Base-by-base conservation (phyloP, 2,888 invertebrate species). In the Encarsia formosa region DNA sequence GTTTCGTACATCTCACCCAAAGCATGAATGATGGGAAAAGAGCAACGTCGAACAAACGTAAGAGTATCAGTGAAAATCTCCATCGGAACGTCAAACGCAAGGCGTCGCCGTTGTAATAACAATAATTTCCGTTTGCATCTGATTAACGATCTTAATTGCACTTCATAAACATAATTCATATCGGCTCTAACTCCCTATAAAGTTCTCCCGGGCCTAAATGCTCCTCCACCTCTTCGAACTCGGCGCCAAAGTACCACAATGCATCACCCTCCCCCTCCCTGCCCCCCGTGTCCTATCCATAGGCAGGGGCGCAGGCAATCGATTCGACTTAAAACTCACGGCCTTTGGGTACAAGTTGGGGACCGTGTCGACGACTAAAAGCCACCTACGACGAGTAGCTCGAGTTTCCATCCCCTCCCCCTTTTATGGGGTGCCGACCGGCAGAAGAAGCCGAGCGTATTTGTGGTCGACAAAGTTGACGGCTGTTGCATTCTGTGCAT, bases 281-380 rank as follows among this genome's bases (percentile, higher is more conserved):
- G 32, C 5, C 5, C 32, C 9, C 32, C 9, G 32, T 32, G 32
- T n/a, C n/a, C n/a, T n/a, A n/a, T n/a, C n/a, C n/a, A n/a, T n/a
- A n/a, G n/a, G n/a, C 20, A 38, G 38, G 24, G 22, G 18, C 15
- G 22, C 5, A 9, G 16, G 29, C 42, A 43, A 49, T 49, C 43
- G 49, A 39, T 32, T 32, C 26, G 24, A 41, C 34, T 48, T 41
- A 48, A 48, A 48, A 41, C 48, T 48, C 47, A 5, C 24, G 22
- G 9, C 22, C 38, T 34, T 40, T 48, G 40, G 40, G 32, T 13
- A 47, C 16, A 35, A 22, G 18, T 18, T 5, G 38, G 13, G 18
- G n/a, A 13, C n/a, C 19, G 19, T n/a, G 22, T 22, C 37, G 19
- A 5, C 18, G 1, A 2, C 16, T 16, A 29, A 19, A n/a, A n/a